A percentile compares a stretch with the other conserved stretches of the same genome.
These are phyloP conservation scores for Grapholita molesta DNA, from an alignment of 1,140 invertebrate species.

Conservation along the genomic window DNA sequence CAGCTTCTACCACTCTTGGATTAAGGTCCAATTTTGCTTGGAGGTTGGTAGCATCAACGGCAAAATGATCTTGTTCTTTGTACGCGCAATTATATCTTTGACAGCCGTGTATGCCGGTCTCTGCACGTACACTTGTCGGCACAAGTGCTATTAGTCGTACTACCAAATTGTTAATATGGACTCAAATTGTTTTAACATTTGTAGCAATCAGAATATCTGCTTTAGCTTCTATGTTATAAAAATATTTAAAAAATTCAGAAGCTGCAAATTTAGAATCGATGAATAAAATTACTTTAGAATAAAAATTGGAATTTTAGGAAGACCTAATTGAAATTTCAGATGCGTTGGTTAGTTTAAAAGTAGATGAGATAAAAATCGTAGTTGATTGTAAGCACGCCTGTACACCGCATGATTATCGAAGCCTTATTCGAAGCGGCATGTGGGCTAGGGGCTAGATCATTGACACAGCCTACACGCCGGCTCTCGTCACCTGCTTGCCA, in stretches of 20 bases:
- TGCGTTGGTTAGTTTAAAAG: background rate
- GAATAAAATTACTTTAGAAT: background rate
- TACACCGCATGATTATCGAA: conserved; percentile 68
- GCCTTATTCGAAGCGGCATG: conserved; percentile 72
- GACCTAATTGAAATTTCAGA: background rate
- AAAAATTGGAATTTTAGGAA: background rate
- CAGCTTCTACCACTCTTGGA: conserved; percentile 8
- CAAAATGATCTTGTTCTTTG: conserved; percentile 52
- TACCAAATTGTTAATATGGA: background rate
- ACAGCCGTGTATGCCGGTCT: conserved; percentile 58
- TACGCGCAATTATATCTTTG: conserved; percentile 75
- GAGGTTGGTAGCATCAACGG: conserved; percentile 19
- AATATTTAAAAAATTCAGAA: background rate
- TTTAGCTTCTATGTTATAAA: background rate
- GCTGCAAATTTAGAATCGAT: background rate
- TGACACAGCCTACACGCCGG: conserved; percentile 72
- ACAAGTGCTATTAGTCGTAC: conserved; percentile 35
- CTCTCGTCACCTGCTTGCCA: conserved; percentile 66
- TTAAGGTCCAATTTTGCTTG: conserved; percentile 36
- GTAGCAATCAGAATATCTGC: background rate
- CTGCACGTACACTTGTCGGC: conserved; percentile 47
- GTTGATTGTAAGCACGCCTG: conserved; percentile 40
- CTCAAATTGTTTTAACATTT: background rate
- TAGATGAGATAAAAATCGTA: conserved; percentile 1
- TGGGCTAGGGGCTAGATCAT: conserved; percentile 73